A percentile compares a stretch with the other conserved stretches of the same genome.
Evolutionary conservation across 2,113 vertebrate species (phyloP).

Genomic region (Murina feae): DNA sequence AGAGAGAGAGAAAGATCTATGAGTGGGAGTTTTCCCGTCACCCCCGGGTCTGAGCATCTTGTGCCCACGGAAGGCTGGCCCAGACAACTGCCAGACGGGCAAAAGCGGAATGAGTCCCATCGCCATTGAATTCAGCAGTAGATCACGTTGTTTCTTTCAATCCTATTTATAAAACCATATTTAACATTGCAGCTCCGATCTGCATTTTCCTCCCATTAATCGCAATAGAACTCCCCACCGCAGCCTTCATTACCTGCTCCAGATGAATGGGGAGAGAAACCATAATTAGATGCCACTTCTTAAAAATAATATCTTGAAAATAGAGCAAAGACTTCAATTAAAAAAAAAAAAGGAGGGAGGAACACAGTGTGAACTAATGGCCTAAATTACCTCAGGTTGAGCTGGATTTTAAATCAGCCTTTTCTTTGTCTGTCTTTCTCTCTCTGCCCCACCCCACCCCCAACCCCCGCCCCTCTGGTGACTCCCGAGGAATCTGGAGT

Average conservation of each 20-base stretch:
- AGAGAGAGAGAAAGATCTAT: not conserved
- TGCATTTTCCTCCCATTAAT: constrained; percentile 66
- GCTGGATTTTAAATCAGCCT: constrained; percentile 70
- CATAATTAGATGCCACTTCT: constrained; percentile 77
- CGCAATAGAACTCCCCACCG: constrained; percentile 53
- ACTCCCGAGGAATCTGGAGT: constrained; percentile 73
- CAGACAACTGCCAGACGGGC: not conserved
- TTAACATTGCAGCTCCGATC: not conserved
- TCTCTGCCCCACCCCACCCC: not conserved
- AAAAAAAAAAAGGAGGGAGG: constrained; percentile 46
- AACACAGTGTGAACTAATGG: constrained; percentile 73
- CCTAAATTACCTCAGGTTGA: constrained; percentile 73
- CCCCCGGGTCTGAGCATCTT: not conserved
- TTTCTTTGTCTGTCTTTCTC: constrained; percentile 23
- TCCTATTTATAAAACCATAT: constrained; percentile 49
- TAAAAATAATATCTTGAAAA: constrained; percentile 78
- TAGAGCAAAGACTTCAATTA: constrained; percentile 65
- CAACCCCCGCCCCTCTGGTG: constrained; percentile 31
- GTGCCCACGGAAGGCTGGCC: not conserved
- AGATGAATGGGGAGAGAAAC: constrained; percentile 73
- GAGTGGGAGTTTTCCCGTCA: not conserved
- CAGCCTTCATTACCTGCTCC: constrained; percentile 74
- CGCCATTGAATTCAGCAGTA: not conserved
- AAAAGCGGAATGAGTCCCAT: not conserved
- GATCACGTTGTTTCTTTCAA: not conserved